phyloP scores from a whole-genome alignment of 2,888 invertebrate genomes.

The Philhelius pedissequus region DNA sequence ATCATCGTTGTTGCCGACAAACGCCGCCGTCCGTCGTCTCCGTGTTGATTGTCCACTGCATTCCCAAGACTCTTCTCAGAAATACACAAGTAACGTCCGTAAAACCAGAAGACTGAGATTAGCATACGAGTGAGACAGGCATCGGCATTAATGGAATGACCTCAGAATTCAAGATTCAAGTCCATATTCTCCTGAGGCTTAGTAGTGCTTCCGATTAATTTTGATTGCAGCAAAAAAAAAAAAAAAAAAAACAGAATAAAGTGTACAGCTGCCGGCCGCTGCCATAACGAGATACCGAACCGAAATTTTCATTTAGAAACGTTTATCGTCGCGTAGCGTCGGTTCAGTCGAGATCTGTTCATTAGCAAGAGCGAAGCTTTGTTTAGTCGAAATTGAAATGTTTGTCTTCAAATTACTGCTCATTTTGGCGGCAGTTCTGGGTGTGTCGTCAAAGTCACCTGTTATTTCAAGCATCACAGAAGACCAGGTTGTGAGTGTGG shows the following conservation, averaged over 20 bases:
- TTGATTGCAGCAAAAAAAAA: constrained; percentile 42
- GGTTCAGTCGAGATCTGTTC: constrained; percentile 49
- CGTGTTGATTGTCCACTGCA: background rate
- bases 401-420: constrained; percentile 54
- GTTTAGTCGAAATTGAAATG: constrained; percentile 7
- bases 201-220: constrained; percentile 63
- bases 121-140: constrained; percentile 18
- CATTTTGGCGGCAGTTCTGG: constrained; percentile 39
- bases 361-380: constrained; percentile 35
- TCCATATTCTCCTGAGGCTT: constrained; percentile 36
- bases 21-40: constrained; percentile 1
- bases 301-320: constrained; percentile 38
- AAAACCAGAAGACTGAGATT: constrained; percentile 37
- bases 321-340: constrained; percentile 28
- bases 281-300: constrained; percentile 28
- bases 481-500: constrained; percentile 75
- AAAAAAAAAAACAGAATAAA: background rate
- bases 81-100: background rate
- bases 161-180: constrained; percentile 63
- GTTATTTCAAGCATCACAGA: constrained; percentile 74
- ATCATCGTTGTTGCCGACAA: constrained; percentile 46
- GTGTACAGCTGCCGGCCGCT: background rate
- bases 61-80: constrained; percentile 39
- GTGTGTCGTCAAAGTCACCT: constrained; percentile 68
- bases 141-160: constrained; percentile 20